phyloP scores from a whole-genome alignment of 2,888 invertebrate species.

The Nyleta sp. region DNA sequence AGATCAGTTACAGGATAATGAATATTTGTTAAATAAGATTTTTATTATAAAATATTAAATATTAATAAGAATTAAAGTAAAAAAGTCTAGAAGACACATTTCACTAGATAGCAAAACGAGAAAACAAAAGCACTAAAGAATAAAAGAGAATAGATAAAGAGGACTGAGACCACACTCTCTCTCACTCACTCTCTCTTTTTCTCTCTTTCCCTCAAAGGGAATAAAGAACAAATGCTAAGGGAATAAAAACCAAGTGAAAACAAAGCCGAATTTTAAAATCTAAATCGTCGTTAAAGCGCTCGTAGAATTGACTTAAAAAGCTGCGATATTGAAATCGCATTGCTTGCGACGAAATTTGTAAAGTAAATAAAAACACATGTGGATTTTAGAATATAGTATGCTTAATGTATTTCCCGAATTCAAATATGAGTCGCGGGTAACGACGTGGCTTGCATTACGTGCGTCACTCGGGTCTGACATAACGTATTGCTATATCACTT shows the following conservation, averaged over 20 bases:
- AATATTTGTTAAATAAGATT: not conserved
- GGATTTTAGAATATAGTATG: too few species aligned
- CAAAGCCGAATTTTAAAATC: too few species aligned
- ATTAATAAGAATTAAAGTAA: slow-evolving; percentile 34
- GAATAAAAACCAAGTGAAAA: slow-evolving; percentile 50
- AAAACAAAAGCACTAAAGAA: slow-evolving; percentile 51
- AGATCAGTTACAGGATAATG: too few species aligned
- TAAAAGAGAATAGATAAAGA: slow-evolving; percentile 58
- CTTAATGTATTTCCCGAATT: not conserved
- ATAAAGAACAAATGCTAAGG: slow-evolving; percentile 49
- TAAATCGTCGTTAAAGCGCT: slow-evolving; percentile 34
- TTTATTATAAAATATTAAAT: not conserved
- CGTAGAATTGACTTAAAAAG: slow-evolving; percentile 30
- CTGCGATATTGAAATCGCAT: not conserved
- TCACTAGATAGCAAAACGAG: slow-evolving; percentile 34
- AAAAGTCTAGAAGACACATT: slow-evolving; percentile 34
- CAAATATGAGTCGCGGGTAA: slow-evolving; percentile 6
- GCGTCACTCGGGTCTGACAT: slow-evolving; percentile 37
- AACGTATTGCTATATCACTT: slow-evolving; percentile 50
- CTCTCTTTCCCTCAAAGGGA: slow-evolving; percentile 40
- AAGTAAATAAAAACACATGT: too few species aligned
- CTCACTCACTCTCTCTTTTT: not conserved
- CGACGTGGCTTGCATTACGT: slow-evolving; percentile 16
- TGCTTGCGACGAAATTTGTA: too few species aligned
- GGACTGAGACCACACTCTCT: slow-evolving; percentile 29